Conservation (phyloP, 2,113 vertebrate genomes). For the Galbula dea region DNA sequence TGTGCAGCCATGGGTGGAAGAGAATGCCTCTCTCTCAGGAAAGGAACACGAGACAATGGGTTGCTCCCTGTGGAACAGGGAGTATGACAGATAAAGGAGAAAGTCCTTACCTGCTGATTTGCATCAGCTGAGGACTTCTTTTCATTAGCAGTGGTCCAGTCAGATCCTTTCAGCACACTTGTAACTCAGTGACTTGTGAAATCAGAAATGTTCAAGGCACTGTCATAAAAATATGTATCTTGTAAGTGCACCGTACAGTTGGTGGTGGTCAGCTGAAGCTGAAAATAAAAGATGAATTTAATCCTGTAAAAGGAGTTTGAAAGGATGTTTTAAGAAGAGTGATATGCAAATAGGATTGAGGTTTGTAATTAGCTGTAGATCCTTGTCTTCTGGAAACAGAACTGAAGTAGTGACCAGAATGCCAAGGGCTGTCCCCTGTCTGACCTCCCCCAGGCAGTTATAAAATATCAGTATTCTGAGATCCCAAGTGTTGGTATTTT, state of each 20-base stretch:
- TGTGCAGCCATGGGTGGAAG: neutral
- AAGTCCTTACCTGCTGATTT: neutral
- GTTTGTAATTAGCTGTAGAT: slow-evolving; percentile 47
- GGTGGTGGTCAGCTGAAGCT: neutral
- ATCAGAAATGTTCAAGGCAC: neutral
- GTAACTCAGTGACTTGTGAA: neutral
- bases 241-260: neutral
- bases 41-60: neutral
- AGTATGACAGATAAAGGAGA: neutral
- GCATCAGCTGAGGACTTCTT: neutral
- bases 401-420: neutral
- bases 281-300: slow-evolving; percentile 12
- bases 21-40: neutral
- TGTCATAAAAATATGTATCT: neutral
- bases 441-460: neutral
- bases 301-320: neutral
- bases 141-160: neutral
- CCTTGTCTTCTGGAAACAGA: slow-evolving; percentile 11
- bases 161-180: neutral
- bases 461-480: neutral
- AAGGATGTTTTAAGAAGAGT: neutral
- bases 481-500: slow-evolving; percentile 24
- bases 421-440: neutral
- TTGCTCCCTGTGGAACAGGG: neutral
- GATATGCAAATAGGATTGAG: slow-evolving; percentile 9